Evolutionary conservation across 2,797 vertebrate genomes (phyloP), one percentile per base, ranked within the genome.

Genomic region (Sardinella longiceps): DNA sequence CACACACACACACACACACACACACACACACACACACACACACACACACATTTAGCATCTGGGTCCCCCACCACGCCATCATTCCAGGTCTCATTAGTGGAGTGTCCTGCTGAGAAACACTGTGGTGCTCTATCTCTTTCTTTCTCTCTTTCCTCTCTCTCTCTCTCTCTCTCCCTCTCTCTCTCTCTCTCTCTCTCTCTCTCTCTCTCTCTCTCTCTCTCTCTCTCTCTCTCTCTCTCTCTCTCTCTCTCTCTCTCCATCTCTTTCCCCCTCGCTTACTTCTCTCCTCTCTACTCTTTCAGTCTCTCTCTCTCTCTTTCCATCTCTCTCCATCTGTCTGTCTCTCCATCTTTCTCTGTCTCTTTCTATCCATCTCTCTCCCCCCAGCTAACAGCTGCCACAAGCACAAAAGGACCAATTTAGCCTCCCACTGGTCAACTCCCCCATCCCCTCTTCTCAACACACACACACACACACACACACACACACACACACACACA

Each of bases 31-130:
- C 39, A 28, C 50, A 84, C 74, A 60, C 83, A 56, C 86, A 58
- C 58, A 70, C 63, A 81, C 81, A 81, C 81, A 84, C 83, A 86
- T 82, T 37, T 25, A 87, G 85, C 84, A 89, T 86, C 84, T 87
- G 88, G 30, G 85, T 45, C 85, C 83, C n/a, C 77, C 50, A 25
- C 81, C 66, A 86, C 80, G 66, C 80, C 50, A 25, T 80, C 70
- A 86, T 81, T 84, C 81, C n/a, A 81, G 88, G 85, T 82, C 83
- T 89, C 87, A 87, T 89, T 89, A 89, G 82, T 30, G 77, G 46
- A 80, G 63, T 39, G 43, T 66, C 84, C 58, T 46, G 83, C 77
- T 80, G 77, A 20, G 83, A 82, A 83, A 30, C 45, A 74, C 20
- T 37, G 81, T 60, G 58, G 33, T 39, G 14, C 33, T 77, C 15